These are phyloP conservation scores for Anthopleura sola DNA, from an alignment of 64 coral and sea anemone genomes.

Conservation along the genomic window DNA sequence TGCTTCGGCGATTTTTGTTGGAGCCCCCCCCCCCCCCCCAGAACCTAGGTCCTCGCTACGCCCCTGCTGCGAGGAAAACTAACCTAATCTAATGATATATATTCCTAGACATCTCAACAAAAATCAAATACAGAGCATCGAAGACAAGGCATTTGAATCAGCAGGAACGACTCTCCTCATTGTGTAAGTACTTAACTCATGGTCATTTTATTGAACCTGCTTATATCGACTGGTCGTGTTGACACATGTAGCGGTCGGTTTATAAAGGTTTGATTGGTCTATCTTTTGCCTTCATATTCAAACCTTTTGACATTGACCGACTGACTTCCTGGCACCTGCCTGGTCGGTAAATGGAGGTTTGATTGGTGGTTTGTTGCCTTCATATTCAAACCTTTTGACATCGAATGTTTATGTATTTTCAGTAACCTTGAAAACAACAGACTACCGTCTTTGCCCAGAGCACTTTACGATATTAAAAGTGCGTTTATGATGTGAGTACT, in stretches of 20 bases:
- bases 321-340: too few relatives aligned
- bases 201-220: not conserved
- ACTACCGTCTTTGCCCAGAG: not conserved
- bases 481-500: not conserved
- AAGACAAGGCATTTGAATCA: not conserved
- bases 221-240: not conserved
- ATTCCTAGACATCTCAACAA: not conserved
- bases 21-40: too few relatives aligned
- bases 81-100: not conserved
- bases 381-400: not conserved
- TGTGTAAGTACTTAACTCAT: not conserved
- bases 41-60: too few relatives aligned
- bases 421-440: not conserved
- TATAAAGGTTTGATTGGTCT: not conserved
- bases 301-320: too few relatives aligned
- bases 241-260: too few relatives aligned
- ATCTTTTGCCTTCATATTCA: too few relatives aligned
- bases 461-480: not conserved
- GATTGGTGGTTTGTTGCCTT: not conserved
- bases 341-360: not conserved
- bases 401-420: not conserved
- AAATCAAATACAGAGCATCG: not conserved
- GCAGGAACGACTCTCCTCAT: not conserved
- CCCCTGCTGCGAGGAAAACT: too few relatives aligned
- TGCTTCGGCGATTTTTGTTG: too few relatives aligned